Base-by-base conservation (phyloP, 2,888 invertebrate genomes). In the Chrysotoxum bicinctum region DNA sequence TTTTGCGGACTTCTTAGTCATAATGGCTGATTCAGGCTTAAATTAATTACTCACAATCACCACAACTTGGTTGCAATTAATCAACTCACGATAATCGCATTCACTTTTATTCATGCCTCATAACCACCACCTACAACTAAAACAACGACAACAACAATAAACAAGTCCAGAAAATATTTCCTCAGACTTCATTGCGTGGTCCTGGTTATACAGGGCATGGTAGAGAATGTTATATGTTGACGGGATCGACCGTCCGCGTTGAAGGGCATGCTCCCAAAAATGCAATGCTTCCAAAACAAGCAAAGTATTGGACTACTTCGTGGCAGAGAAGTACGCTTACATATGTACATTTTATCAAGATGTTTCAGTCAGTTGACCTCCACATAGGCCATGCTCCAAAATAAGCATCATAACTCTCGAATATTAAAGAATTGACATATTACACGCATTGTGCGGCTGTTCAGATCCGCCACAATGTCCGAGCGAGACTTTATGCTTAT, bases 341-440 rank as follows among this genome's bases (percentile, higher is more conserved):
- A 0, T 40, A 40, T n/a, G 32, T 23, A 60, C 37, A 69, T 69
- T 62, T 74, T 48, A 76, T 76, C 54, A 70, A 81, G 76, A 64
- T 70, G 43, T 64, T 76, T 70, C 26, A 50, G 7, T 48, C 54
- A 50, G 23, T 37, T 54, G 40, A 76, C 81, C 76, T 81, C 30
- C 69, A n/a, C n/a, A 70, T n/a, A 14, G 16, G 54, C 12, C 68
- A 64, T 19, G 26, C 14, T 35, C 23, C 35, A 50, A 68, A 54
- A 43, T 50, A 52, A 32, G 35, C 32, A 62, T 54, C 40, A 56
- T 73, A 74, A 73, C 74, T 73, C 58, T 74, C 35, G 58, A 68
- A 79, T 70, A 70, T 64, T 81, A 64, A 62, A 70, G 54, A 70
- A 81, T 64, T 81, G 80, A 76, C 76, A 70, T 64, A 64, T 70